Evolutionary conservation across 1,140 invertebrate species (phyloP).

Genomic region (Chionoecetes opilio): DNA sequence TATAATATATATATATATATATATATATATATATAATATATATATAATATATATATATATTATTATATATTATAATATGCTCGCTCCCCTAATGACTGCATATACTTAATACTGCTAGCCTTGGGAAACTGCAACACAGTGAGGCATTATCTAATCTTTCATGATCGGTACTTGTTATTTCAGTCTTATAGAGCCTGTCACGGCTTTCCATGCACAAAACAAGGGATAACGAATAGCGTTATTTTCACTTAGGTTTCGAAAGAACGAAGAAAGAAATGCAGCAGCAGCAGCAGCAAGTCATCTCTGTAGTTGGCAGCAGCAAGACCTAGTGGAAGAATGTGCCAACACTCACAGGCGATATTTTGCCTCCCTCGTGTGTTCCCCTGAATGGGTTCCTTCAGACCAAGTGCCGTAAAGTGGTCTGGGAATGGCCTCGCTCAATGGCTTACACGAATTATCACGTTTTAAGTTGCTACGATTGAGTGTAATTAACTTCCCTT

Average conservation of each 20-base stretch:
- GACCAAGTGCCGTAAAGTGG: not conserved
- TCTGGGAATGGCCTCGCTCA: not conserved
- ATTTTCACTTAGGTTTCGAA: not conserved
- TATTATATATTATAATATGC: too few species aligned
- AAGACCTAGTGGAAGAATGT: not conserved
- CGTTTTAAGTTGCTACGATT: not conserved
- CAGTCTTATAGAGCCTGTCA: too few species aligned
- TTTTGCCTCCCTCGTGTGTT: not conserved
- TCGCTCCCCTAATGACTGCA: too few species aligned
- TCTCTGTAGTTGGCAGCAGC: not conserved
- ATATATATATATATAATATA: too few species aligned
- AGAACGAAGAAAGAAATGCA: not conserved
- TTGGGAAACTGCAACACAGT: too few species aligned
- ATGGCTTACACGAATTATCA: not conserved
- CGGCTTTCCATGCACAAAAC: too few species aligned
- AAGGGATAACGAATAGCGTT: too few species aligned
- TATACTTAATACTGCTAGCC: too few species aligned
- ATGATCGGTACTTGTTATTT: too few species aligned
- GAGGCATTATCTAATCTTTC: too few species aligned
- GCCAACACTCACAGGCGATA: not conserved
- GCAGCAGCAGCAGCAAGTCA: not conserved
- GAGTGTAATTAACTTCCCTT: not conserved
- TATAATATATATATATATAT: too few species aligned
- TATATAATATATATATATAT: too few species aligned
- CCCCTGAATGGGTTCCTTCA: not conserved